Percentiles rank a stretch among this genome's conserved stretches.
Evolutionary conservation across 1,140 invertebrate genomes (phyloP).

Genomic region (Tetragonula clypearis): DNA sequence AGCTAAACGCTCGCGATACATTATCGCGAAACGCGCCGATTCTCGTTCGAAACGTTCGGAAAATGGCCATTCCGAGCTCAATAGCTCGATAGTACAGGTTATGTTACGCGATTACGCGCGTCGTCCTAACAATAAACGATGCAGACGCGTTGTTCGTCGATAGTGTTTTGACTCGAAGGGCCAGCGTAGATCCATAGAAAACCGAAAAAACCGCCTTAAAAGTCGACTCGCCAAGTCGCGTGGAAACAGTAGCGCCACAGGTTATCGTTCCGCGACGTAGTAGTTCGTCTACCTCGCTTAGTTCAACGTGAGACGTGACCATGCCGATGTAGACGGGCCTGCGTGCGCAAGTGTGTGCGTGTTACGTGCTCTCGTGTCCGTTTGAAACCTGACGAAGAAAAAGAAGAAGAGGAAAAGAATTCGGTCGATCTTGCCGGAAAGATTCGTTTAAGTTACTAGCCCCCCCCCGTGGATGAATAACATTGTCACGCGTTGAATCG

Average conservation of each 20-base stretch:
- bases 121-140: not conserved
- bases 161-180: not conserved
- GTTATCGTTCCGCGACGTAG: not conserved
- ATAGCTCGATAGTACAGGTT: no score
- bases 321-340: not conserved
- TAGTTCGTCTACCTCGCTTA: slow-evolving; percentile 16
- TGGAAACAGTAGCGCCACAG: slow-evolving; percentile 38
- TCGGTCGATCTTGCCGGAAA: not conserved
- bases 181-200: not conserved
- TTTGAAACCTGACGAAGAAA: slow-evolving; percentile 3
- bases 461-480: not conserved
- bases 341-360: slow-evolving; percentile 24
- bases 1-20: not conserved
- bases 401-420: slow-evolving; percentile 4
- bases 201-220: slow-evolving; percentile 13
- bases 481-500: not conserved
- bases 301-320: not conserved
- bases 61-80: no score
- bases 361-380: slow-evolving; percentile 2
- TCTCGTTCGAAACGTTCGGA: no score
- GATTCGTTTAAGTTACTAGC: no score
- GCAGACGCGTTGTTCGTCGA: not conserved
- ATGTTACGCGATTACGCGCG: not conserved
- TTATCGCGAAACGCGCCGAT: no score
- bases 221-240: not conserved